A percentile compares a stretch with the other conserved stretches of the same genome.
phyloP scores from a whole-genome alignment of 2,113 vertebrate species.

The Malurus melanocephalus region DNA sequence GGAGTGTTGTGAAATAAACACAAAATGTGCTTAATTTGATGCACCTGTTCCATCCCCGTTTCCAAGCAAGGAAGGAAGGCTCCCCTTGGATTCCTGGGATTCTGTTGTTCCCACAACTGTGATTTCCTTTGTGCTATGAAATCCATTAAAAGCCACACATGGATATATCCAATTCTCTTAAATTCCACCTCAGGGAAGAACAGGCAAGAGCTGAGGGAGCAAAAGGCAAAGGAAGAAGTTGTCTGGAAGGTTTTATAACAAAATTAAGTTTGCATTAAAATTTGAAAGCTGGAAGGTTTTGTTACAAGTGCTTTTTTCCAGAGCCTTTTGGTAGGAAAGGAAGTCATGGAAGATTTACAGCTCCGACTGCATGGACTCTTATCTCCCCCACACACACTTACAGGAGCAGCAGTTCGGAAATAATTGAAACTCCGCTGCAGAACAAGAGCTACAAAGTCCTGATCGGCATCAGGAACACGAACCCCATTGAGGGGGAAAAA shows the following conservation, averaged over 20 bases:
- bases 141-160: not conserved
- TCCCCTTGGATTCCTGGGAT: not conserved
- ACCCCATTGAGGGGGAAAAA: not conserved
- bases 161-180: not conserved
- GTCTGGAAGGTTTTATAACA: not conserved
- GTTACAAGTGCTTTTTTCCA: not conserved
- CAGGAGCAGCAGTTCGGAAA: not conserved
- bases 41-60: not conserved
- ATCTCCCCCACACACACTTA: not conserved
- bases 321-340: not conserved
- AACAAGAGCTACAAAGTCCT: not conserved
- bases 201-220: not conserved
- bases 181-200: not conserved
- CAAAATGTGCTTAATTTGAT: not conserved
- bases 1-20: not conserved
- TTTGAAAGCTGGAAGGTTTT: not conserved
- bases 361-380: not conserved
- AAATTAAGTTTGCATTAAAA: not conserved
- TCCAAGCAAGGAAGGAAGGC: not conserved
- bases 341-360: conserved; percentile 19
- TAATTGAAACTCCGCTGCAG: not conserved
- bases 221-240: not conserved
- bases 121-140: not conserved
- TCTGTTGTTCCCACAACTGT: not conserved
- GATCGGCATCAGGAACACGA: not conserved